These are phyloP conservation scores for Sebastes alutus DNA, from an alignment of 2,797 vertebrate species.

Conservation along the genomic window DNA sequence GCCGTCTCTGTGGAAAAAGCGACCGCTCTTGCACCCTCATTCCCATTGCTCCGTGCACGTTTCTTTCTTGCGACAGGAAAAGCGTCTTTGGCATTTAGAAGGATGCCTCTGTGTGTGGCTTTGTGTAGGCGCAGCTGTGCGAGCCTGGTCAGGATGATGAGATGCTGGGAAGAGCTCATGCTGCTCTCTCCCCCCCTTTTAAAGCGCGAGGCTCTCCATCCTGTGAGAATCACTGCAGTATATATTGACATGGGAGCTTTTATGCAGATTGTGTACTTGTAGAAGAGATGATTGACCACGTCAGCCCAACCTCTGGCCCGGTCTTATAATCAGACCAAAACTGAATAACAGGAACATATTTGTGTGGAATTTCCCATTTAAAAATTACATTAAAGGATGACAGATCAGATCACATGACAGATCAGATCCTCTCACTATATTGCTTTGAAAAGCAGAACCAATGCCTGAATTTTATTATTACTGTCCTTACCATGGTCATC, in stretches of 20 bases:
- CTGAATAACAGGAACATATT: background rate
- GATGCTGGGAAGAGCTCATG: slow-evolving; percentile 56
- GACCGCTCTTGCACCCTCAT: slow-evolving; percentile 62
- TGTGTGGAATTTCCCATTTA: background rate
- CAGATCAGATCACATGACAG: slow-evolving; percentile 19
- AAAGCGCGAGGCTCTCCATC: slow-evolving; percentile 25
- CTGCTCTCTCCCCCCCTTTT: background rate
- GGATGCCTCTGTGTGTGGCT: slow-evolving; percentile 71
- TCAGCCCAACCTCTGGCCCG: background rate
- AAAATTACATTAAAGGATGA: background rate
- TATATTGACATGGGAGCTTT: slow-evolving; percentile 34
- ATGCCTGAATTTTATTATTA: background rate
- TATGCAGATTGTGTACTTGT: background rate
- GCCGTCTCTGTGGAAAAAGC: slow-evolving; percentile 53
- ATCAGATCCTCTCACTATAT: slow-evolving; percentile 5
- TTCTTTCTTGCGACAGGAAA: slow-evolving; percentile 73
- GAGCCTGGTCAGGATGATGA: slow-evolving; percentile 52
- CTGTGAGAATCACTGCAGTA: slow-evolving; percentile 34
- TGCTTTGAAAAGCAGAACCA: background rate
- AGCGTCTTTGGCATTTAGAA: slow-evolving; percentile 70
- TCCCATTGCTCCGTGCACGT: slow-evolving; percentile 46
- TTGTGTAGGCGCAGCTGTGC: slow-evolving; percentile 78
- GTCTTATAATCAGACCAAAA: slow-evolving; percentile 14
- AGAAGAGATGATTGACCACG: background rate
- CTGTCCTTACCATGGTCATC: background rate